A percentile compares a stretch with the other conserved stretches of the same genome.
These are phyloP conservation scores for Pholis gunnellus DNA, from an alignment of 2,113 vertebrate species.

Conservation along the genomic window DNA sequence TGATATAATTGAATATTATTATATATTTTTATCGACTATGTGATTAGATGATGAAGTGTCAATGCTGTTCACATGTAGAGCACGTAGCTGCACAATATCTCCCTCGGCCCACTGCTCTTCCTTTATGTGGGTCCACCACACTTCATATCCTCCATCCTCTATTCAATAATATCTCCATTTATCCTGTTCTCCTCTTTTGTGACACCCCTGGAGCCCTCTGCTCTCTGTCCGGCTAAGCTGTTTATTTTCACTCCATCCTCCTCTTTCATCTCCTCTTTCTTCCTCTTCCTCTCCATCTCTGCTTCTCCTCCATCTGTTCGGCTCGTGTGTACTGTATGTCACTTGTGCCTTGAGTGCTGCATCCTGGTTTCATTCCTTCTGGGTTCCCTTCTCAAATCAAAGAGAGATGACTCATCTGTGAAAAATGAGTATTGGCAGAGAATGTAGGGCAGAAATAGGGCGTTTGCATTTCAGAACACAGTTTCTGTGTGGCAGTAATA, in stretches of 20 bases:
- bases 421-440: constrained; percentile 54
- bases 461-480: constrained; percentile 29
- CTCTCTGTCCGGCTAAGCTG: constrained; percentile 34
- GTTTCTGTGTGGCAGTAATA: constrained; percentile 38
- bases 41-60: not conserved
- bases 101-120: not conserved
- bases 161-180: constrained; percentile 18
- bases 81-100: not conserved
- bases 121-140: not conserved
- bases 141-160: not conserved
- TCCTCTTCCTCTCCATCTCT: not conserved
- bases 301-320: constrained; percentile 37
- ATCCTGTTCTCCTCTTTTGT: constrained; percentile 5
- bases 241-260: not conserved
- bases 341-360: constrained; percentile 10
- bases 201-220: not conserved
- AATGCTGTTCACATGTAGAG: not conserved
- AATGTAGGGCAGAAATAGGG: constrained; percentile 48
- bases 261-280: constrained; percentile 13
- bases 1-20: not conserved
- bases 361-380: constrained; percentile 52
- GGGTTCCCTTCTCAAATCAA: constrained; percentile 52
- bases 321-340: constrained; percentile 17
- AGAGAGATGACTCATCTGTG: constrained; percentile 64
- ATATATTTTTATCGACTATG: not conserved